phyloP scores from a whole-genome alignment of 2,113 vertebrate genomes.

The Gnathonemus longibarbis region DNA sequence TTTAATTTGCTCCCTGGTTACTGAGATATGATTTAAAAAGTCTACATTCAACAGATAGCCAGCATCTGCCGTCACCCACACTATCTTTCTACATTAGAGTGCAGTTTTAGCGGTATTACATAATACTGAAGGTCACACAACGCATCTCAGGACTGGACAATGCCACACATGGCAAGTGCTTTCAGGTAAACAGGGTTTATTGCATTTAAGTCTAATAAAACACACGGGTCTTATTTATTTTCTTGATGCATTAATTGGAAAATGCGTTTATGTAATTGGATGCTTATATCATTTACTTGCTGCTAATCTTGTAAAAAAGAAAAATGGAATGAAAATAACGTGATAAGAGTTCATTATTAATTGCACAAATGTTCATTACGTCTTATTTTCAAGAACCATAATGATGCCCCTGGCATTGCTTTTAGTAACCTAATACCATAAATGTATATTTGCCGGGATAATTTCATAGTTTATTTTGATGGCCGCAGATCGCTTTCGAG shows the following conservation, averaged over 20 bases:
- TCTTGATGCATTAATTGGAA: constrained; percentile 3
- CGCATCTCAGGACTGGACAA: not conserved
- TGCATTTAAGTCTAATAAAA: not conserved
- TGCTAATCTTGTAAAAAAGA: not conserved
- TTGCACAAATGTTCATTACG: not conserved
- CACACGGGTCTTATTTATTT: not conserved
- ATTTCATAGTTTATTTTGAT: not conserved
- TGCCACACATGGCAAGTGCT: not conserved
- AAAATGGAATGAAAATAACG: constrained; percentile 4
- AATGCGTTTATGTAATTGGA: not conserved
- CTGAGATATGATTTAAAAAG: not conserved
- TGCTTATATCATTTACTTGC: not conserved
- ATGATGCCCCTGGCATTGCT: not conserved
- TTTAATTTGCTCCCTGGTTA: not conserved
- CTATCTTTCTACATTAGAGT: not conserved
- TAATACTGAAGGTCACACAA: not conserved
- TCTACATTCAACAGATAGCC: not conserved
- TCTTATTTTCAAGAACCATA: not conserved
- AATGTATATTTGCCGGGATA: not conserved
- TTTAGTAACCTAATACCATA: constrained; percentile 5
- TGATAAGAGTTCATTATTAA: not conserved
- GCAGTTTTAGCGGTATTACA: not conserved
- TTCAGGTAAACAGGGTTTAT: not conserved
- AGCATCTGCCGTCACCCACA: not conserved
- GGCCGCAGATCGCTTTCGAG: not conserved